Evolutionary conservation across 2,113 vertebrate species (phyloP), one percentile per base, ranked within the genome.

Genomic region (Seriola rivoliana): DNA sequence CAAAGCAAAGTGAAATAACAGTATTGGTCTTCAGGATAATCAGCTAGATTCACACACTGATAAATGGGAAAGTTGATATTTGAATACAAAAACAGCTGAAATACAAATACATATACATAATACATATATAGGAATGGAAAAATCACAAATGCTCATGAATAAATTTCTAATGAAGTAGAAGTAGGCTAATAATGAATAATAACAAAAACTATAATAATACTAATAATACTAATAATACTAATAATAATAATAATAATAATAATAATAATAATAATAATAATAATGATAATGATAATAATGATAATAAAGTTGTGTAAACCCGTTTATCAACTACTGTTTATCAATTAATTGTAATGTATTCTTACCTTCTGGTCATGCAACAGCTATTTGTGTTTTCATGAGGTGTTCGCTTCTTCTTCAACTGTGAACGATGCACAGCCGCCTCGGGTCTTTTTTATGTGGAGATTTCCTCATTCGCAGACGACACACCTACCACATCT

Each of bases 331-430:
- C 5, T 32, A 19, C 36, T 50, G 16, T 48, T 11, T n/a, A 9
- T 52, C 9, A 54, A 3, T 12, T 14, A 38, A 8, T 19, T 10
- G 8, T 13, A 12, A 14, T 23, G 17, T 32, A 0, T 3, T 71
- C 85, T 65, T 86, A 88, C 90, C 88, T 88, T 32, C 34, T 42
- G 65, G 9, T 68, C 36, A 63, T 42, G 8, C 0, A 54, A 1
- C n/a, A 57, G 8, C 21, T 1, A 1, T 23, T 3, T 50, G 4
- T 63, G 5, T 59, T 71, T 4, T 82, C 59, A 80, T 72, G 2
- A 0, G 40, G 0, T 57, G 63, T 46, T 78, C 73, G 81, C 75
- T 73, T 62, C 66, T 72, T 54, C 50, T 69, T 57, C 8, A n/a
- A 8, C 29, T 29, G 40, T 42, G 40, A 42, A 42, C 40, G 40